phyloP scores from a whole-genome alignment of 2,888 invertebrate species.

The Steinernema hermaphroditum region DNA sequence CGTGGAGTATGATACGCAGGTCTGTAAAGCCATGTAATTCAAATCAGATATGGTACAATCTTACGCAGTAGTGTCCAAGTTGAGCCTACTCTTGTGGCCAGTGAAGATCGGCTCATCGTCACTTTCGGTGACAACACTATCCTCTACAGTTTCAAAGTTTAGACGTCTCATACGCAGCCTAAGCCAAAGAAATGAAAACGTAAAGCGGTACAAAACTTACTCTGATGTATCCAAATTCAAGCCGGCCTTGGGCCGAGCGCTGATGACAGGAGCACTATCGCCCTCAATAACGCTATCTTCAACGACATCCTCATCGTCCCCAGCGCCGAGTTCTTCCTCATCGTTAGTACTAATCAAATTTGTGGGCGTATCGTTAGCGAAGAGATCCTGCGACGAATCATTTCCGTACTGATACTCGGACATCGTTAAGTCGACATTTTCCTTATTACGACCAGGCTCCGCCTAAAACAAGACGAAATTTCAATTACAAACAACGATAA shows the following conservation, averaged over 20 bases:
- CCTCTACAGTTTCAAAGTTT: no score
- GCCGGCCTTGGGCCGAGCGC: no score
- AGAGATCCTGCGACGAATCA: background rate
- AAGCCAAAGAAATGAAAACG: no score
- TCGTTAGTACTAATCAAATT: background rate
- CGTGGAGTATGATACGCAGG: background rate
- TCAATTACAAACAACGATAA: background rate
- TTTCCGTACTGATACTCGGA: background rate
- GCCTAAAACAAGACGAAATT: background rate
- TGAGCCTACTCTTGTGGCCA: background rate
- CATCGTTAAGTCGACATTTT: background rate
- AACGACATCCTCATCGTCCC: background rate
- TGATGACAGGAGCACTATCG: no score
- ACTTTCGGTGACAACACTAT: background rate
- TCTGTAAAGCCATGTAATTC: background rate
- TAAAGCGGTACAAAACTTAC: no score
- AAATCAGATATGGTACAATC: background rate
- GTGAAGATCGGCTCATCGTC: background rate
- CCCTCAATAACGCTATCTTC: no score
- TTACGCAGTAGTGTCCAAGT: background rate
- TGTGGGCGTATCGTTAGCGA: background rate
- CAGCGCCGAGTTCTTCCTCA: background rate
- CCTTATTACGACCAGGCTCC: background rate
- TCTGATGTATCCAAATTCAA: no score
- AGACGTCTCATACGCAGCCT: no score